Evolutionary conservation across 2,888 invertebrate species (phyloP).

Genomic region (Seira sanloemensis): DNA sequence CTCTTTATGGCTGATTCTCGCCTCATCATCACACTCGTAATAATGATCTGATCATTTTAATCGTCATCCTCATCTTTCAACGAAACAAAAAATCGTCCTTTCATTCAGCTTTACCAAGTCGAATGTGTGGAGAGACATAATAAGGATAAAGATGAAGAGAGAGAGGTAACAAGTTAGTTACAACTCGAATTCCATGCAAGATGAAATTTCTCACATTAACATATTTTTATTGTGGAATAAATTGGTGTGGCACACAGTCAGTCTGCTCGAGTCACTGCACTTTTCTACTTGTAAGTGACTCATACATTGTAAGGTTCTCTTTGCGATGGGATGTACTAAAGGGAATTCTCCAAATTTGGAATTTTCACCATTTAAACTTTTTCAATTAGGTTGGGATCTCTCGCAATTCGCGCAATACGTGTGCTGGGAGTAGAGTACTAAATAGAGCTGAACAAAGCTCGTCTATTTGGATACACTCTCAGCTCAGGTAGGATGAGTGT

Average conservation of each 20-base stretch:
- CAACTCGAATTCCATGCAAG: not conserved
- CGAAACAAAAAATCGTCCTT: not conserved
- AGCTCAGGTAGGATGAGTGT: too few relatives aligned
- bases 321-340: not conserved
- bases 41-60: not conserved
- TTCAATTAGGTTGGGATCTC: not conserved
- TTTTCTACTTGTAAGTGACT: not conserved
- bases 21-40: not conserved
- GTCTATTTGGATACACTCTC: too few relatives aligned
- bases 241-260: not conserved
- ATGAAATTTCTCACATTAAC: not conserved
- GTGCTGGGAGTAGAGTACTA: too few relatives aligned
- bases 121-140: not conserved
- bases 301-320: not conserved
- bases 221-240: slow-evolving; percentile 1
- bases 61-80: slow-evolving; percentile 2
- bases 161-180: not conserved
- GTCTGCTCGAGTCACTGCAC: not conserved
- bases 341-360: not conserved
- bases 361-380: not conserved
- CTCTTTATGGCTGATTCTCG: slow-evolving; percentile 5
- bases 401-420: too few relatives aligned
- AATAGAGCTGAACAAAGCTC: too few relatives aligned
- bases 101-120: not conserved
- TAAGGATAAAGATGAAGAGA: not conserved